Base-by-base conservation (phyloP, 2,888 invertebrate species). In the Melanostoma scalare region DNA sequence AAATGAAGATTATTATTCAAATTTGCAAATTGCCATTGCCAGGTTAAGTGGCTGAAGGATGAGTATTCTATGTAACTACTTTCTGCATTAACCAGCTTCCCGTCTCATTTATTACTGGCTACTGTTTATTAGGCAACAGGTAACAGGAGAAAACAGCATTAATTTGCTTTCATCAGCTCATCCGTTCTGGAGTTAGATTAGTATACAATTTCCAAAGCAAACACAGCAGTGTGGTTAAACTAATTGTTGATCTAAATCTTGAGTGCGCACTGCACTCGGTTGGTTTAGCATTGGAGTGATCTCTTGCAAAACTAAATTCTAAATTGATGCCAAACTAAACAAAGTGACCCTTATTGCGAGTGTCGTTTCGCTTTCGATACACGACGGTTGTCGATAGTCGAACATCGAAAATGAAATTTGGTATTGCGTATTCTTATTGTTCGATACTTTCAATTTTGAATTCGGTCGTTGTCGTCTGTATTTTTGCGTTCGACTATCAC, bases 201-300 rank as follows among this genome's bases (percentile, higher is more conserved):
- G 68, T 67, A 58, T 52, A 63, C 56, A 69, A 78, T 78, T 69
- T 78, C 20, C 58, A 61, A 63, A 6, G 73, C 72, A 82, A 82
- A 82, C 78, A 82, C 20, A 53, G 55, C 35, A 31, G 73, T 56
- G 61, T 72, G 67, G 81, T 82, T 77, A 72, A 46, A 61, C 77
- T 73, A 82, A 82, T 82, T 82, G 77, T 69, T 68, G 82, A 78
- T 82, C 78, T 78, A 73, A 73, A 82, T 82, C 82, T 78, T 68
- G 63, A 53, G 35, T 8, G 33, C 52, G 46, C 9, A 20, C 44
- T 40, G 44, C 40, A 63, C 20, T 20, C 31, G 71, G 71, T 71
- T 72, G 61, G 61, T 35, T 71, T 52, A 52, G 31, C 42, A 40
- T 53, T 56, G 42, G 20, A 55, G 55, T 10, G 33, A 53, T 4